Conservation (phyloP, 2,888 invertebrate species). For the Macrosoma leucophasiata region DNA sequence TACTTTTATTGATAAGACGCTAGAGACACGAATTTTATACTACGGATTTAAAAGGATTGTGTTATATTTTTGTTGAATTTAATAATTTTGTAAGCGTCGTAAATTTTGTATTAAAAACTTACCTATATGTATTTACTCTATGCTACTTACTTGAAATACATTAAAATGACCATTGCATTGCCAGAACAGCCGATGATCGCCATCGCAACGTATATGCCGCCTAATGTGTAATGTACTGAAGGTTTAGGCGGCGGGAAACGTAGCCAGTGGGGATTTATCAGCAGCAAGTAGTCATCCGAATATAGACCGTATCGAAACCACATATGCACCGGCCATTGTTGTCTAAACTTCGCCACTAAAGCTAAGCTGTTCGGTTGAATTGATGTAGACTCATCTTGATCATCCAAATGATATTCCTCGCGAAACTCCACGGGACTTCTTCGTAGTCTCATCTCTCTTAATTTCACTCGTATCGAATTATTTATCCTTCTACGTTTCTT, state of each 20-base stretch:
- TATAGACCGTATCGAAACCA: constrained; percentile 76
- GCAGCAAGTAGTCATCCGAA: constrained; percentile 68
- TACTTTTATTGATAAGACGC: too few species aligned
- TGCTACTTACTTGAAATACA: constrained; percentile 80
- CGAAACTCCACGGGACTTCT: constrained; percentile 15
- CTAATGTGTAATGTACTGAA: constrained; percentile 75
- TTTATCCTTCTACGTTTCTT: constrained; percentile 51
- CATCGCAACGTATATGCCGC: constrained; percentile 77
- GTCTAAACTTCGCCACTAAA: constrained; percentile 46
- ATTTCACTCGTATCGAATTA: constrained; percentile 12
- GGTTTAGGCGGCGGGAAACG: constrained; percentile 78
- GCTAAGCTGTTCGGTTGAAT: too few species aligned
- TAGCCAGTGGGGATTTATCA: constrained; percentile 83
- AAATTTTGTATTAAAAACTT: too few species aligned
- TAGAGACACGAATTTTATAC: too few species aligned
- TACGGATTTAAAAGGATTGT: too few species aligned
- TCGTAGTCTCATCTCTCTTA: constrained; percentile 26
- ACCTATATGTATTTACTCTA: neutral
- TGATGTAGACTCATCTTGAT: too few species aligned
- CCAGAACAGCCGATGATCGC: constrained; percentile 79
- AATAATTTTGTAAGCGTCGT: too few species aligned
- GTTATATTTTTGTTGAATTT: too few species aligned
- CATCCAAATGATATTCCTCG: too few species aligned
- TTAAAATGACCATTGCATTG: constrained; percentile 81
- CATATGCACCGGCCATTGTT: constrained; percentile 53